Percentiles rank a stretch among this genome's conserved stretches.
Conservation (phyloP, 1,140 invertebrate genomes). For the Euglossa dilemma region DNA sequence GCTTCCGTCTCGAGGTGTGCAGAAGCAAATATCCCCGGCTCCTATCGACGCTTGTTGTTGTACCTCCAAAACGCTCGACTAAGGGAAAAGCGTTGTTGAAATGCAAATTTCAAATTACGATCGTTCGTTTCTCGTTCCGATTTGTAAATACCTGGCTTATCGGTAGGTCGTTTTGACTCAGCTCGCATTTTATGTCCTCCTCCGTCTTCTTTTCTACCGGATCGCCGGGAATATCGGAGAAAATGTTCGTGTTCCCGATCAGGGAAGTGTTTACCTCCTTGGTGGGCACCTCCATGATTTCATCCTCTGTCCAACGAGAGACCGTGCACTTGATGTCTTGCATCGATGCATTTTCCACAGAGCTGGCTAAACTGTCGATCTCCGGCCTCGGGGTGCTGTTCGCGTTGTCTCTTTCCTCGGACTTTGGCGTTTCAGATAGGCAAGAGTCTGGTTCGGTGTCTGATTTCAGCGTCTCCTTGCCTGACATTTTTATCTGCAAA, state of each 20-base stretch:
- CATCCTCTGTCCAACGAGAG: not conserved
- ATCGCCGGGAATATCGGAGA: not conserved
- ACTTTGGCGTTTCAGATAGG: not conserved
- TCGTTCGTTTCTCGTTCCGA: not conserved
- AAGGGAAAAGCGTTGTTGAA: too few relatives aligned
- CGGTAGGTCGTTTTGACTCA: not conserved
- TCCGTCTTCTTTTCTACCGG: not conserved
- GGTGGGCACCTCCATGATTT: not conserved
- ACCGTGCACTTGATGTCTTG: not conserved
- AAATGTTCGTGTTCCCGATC: not conserved
- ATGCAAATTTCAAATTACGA: too few relatives aligned
- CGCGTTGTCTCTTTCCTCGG: not conserved
- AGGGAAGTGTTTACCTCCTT: not conserved
- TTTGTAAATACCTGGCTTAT: not conserved
- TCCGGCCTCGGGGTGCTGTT: too few relatives aligned
- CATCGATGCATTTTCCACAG: not conserved
- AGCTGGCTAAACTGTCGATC: not conserved
- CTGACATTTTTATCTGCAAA: constrained; percentile 51
- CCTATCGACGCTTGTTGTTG: not conserved
- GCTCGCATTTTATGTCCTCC: not conserved
- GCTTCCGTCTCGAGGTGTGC: not conserved
- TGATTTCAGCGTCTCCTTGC: constrained; percentile 11
- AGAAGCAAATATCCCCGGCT: constrained; percentile 2
- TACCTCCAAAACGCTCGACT: not conserved
- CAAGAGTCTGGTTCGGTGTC: constrained; percentile 1